These are phyloP conservation scores for Agrochola litura DNA, from an alignment of 2,888 invertebrate genomes.

Conservation along the genomic window DNA sequence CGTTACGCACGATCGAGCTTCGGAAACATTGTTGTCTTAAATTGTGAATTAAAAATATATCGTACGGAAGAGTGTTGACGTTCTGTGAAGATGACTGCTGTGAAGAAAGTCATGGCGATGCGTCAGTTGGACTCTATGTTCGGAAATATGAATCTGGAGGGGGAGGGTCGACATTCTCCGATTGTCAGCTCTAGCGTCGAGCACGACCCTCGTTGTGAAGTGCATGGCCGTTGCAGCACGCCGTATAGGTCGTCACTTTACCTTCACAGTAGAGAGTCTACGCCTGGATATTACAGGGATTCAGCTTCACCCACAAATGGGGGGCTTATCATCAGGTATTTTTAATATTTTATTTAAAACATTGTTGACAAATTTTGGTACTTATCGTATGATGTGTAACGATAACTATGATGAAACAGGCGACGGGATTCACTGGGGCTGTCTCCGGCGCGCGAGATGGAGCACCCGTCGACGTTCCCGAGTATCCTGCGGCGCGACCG, in stretches of 20 bases:
- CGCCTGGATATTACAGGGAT: slow-evolving; percentile 91
- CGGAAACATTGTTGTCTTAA: slow-evolving; percentile 65
- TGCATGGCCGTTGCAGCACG: slow-evolving; percentile 91
- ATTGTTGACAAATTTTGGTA: not conserved
- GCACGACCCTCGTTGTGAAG: slow-evolving; percentile 92
- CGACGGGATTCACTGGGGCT: slow-evolving; percentile 91
- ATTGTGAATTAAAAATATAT: slow-evolving; percentile 76
- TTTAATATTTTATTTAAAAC: slow-evolving; percentile 36
- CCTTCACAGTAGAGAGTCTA: slow-evolving; percentile 87
- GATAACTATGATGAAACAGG: slow-evolving; percentile 80
- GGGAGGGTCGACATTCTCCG: slow-evolving; percentile 84
- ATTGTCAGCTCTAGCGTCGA: slow-evolving; percentile 90
- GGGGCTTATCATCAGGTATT: slow-evolving; percentile 86
- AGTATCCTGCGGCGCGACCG: slow-evolving; percentile 92
- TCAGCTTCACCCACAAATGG: slow-evolving; percentile 87
- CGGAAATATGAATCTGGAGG: slow-evolving; percentile 91
- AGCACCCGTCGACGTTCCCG: slow-evolving; percentile 94
- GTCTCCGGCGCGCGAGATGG: slow-evolving; percentile 90
- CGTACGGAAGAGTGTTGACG: slow-evolving; percentile 66
- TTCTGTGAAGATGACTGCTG: slow-evolving; percentile 84
- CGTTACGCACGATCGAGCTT: slow-evolving; percentile 73
- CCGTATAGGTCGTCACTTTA: slow-evolving; percentile 86
- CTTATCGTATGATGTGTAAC: slow-evolving; percentile 45
- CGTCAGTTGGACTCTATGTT: slow-evolving; percentile 94
- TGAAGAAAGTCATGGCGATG: slow-evolving; percentile 92